Evolutionary conservation across 2,888 invertebrate species (phyloP), one percentile per base, ranked within the genome.

Genomic region (Aleiodes alternator): DNA sequence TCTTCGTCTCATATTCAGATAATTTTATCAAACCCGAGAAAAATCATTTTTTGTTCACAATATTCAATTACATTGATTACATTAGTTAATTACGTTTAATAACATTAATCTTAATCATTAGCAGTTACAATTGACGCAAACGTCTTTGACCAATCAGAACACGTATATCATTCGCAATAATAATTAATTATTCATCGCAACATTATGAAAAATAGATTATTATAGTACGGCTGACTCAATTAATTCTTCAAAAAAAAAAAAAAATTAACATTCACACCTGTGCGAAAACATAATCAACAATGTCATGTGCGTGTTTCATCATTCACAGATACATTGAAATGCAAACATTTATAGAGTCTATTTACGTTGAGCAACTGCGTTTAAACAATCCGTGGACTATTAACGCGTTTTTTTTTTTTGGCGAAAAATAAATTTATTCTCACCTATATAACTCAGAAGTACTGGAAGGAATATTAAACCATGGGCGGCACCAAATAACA

Each of bases 381-480:
- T 80, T 80, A 71, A 78, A 79, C 79, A 80, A 80, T 77, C 78
- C 76, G 80, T 80, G 79, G 76, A 80, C 74, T 75, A n/a, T 74
- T 48, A 31, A 69, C n/a, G 31, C 38, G 11, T n/a, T 51, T 29
- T 51, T 29, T 69, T 69, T 12, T 34, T 34, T 9, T 31, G 50
- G 6, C 3, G 29, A 34, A 50, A 43, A 23, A 66, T 56, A 59
- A 55, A 31, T 66, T 16, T 5, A 12, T 12, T 14, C 94, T 94
- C 89, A 96, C 99, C 99, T 89, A 98, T 95, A 92, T 97, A 98
- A 90, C 97, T 98, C 84, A 99, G 94, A 85, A 99, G 92, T 77
- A 99, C 98, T 8, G 99, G 99, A 83, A 99, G 92, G 92, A 99
- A 98, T 86, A 99, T 95, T 78, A 99, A 94, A 16, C 99, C 99